Conservation (phyloP, 2,113 vertebrate genomes). For the Forbesichthys agassizii region DNA sequence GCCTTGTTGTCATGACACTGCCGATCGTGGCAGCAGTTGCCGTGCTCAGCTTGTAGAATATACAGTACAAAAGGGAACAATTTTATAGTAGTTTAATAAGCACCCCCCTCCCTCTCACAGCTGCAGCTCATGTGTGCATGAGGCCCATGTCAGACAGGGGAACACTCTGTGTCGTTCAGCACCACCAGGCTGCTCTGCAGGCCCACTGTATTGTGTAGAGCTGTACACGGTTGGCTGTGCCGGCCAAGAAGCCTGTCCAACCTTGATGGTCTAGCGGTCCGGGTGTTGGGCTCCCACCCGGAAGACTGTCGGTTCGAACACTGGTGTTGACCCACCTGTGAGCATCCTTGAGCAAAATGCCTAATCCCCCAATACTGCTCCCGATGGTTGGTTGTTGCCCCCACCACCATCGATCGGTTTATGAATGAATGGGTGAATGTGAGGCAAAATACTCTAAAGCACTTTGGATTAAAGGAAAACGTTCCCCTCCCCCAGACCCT, state of each 20-base stretch:
- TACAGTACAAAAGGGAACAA: slow-evolving; percentile 34
- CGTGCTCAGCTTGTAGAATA: slow-evolving; percentile 24
- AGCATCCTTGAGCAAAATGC: no score
- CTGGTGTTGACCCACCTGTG: no score
- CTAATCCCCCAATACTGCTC: no score
- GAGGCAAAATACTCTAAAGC: no score
- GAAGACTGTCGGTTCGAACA: no score
- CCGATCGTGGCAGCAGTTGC: slow-evolving; percentile 1
- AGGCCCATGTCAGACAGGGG: slow-evolving; percentile 71
- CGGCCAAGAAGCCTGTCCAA: slow-evolving; percentile 48
- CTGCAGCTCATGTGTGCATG: slow-evolving; percentile 77
- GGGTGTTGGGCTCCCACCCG: neutral
- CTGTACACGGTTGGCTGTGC: slow-evolving; percentile 48
- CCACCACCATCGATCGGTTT: no score
- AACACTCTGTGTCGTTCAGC: slow-evolving; percentile 73
- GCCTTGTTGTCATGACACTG: neutral
- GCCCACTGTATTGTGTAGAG: slow-evolving; percentile 49
- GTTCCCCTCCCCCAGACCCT: slow-evolving; percentile 45
- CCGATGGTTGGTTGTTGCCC: no score
- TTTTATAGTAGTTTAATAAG: slow-evolving; percentile 50
- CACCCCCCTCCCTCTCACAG: slow-evolving; percentile 66
- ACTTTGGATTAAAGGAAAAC: neutral
- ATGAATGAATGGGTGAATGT: no score
- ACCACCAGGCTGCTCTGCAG: slow-evolving; percentile 74
- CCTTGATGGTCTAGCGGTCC: slow-evolving; percentile 20